These are phyloP conservation scores for Pelosia muscerda DNA, from an alignment of 2,888 invertebrate species.

Conservation along the genomic window DNA sequence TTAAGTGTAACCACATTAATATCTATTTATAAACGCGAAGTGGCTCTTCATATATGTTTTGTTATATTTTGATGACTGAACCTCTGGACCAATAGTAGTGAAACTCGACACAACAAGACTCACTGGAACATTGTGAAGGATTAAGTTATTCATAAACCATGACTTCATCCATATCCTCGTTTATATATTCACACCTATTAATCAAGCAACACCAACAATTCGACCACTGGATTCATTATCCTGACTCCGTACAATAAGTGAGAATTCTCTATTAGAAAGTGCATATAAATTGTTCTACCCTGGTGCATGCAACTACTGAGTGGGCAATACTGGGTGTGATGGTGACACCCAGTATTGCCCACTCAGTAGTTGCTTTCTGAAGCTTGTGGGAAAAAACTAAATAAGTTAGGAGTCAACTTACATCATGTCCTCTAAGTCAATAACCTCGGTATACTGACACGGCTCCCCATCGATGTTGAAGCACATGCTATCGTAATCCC, in stretches of 20 bases:
- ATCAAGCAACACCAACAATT: background rate
- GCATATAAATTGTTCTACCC: background rate
- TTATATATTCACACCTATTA: background rate
- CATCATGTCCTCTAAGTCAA: constrained; percentile 92
- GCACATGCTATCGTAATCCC: constrained; percentile 89
- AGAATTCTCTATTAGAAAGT: background rate
- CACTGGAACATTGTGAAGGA: background rate
- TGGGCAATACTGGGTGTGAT: too few species aligned
- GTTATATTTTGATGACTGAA: background rate
- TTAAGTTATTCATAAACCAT: background rate
- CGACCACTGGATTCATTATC: background rate
- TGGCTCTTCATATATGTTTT: background rate
- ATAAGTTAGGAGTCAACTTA: constrained; percentile 77
- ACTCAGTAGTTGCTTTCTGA: too few species aligned
- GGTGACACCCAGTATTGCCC: too few species aligned
- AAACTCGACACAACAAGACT: background rate
- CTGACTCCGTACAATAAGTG: background rate
- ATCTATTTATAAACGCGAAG: background rate
- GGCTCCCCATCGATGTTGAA: constrained; percentile 89
- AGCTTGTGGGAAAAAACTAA: too few species aligned
- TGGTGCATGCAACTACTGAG: too few species aligned
- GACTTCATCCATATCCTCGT: background rate
- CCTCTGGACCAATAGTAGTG: background rate
- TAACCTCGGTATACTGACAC: constrained; percentile 89
- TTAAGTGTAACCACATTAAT: background rate